Evolutionary conservation across 2,888 invertebrate species (phyloP), one percentile per base, ranked within the genome.

Genomic region (Thyatira batis): DNA sequence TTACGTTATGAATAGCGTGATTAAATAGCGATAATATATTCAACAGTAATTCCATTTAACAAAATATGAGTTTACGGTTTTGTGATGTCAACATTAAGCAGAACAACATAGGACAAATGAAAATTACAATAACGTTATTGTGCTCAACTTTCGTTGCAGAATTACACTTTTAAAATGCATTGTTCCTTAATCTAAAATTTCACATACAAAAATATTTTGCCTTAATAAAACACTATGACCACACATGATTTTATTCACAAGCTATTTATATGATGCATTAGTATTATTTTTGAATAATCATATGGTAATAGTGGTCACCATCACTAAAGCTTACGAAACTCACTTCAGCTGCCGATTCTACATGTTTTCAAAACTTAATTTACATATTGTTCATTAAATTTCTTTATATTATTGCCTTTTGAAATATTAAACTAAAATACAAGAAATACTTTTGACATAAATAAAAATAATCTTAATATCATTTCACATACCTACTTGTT

Each of bases 151-250:
- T 65, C 63, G 63, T 67, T 65, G 63, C 65, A 61, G 61, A 69
- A 73, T 78, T 79, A 80, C 28, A 48, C 73, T 74, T 70, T 76
- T 64, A 82, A 87, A 89, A 88, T 87, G 87, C 84, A 75, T 78
- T 78, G 74, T 80, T 80, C 10, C 30, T 50, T 52, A 60, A 70
- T 64, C 84, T 87, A 86, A 72, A 76, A 79, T 79, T 79, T 78
- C 80, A 87, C 81, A 87, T 91, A 91, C 81, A 91, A 91, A 90
- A 90, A 90, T 90, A 90, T 85, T 84, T 86, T 79, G 82, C 80
- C 82, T 83, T 85, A 87, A 81, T 78, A 80, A 84, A 82, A 84
- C 79, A 82, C 84, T 89, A 83, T 82, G 81, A 85, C 85, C 85
- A 84, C 84, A 84, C 81, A 49, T 52, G 70, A 69, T 77, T 71